Evolutionary conservation across 2,113 vertebrate genomes (phyloP).

Genomic region (Myodes glareolus): DNA sequence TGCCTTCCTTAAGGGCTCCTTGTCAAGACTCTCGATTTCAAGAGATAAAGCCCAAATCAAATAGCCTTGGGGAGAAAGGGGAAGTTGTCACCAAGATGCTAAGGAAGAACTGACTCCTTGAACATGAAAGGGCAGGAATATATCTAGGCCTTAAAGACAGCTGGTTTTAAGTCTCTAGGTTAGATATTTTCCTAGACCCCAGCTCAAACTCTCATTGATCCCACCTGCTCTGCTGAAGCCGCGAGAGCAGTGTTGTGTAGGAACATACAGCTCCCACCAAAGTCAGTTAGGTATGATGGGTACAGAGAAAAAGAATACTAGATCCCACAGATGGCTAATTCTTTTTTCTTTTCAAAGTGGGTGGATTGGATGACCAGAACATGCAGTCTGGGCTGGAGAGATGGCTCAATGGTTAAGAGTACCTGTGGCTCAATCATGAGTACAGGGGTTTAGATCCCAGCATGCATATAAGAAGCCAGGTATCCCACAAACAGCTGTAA

Average conservation of each 20-base stretch:
- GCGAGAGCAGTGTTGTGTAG: background rate
- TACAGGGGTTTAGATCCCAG: background rate
- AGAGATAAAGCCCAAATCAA: constrained; percentile 51
- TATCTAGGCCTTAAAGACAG: background rate
- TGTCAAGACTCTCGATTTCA: constrained; percentile 14
- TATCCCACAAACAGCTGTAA: background rate
- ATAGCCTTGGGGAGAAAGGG: background rate
- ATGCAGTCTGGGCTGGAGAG: background rate
- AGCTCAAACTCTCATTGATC: background rate
- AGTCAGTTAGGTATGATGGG: background rate
- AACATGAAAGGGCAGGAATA: background rate
- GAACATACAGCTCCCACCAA: background rate
- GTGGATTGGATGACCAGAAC: constrained; percentile 1
- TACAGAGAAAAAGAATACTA: background rate
- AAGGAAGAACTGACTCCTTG: background rate
- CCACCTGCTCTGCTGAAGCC: no score
- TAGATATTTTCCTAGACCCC: background rate
- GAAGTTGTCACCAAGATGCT: background rate
- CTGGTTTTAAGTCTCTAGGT: background rate
- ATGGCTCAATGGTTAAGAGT: background rate
- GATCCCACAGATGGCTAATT: background rate
- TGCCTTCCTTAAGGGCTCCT: background rate
- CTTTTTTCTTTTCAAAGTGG: background rate
- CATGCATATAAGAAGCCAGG: background rate
- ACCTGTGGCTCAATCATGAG: background rate